These are phyloP conservation scores for Thysanoteuthis rhombus DNA, from an alignment of 2,888 invertebrate species.

Conservation along the genomic window DNA sequence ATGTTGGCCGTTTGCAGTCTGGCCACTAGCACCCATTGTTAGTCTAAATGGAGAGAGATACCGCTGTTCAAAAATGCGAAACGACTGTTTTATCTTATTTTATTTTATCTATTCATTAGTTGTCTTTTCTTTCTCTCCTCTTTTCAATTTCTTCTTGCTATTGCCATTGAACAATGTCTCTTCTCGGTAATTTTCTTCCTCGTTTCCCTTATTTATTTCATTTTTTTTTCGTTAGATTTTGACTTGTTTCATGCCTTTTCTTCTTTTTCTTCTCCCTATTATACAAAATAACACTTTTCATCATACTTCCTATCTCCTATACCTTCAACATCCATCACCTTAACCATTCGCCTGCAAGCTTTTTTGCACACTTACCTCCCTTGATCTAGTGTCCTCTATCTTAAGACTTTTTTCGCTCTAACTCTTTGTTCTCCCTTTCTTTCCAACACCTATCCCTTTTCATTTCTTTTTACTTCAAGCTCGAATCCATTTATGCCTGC, in stretches of 20 bases:
- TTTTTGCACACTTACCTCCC: neutral
- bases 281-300: neutral
- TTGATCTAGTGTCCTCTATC: neutral
- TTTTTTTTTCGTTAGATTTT: neutral
- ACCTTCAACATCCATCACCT: neutral
- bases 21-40: conserved; percentile 1
- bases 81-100: neutral
- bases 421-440: neutral
- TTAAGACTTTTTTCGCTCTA: neutral
- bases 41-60: neutral
- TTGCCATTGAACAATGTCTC: neutral
- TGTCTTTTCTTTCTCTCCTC: neutral
- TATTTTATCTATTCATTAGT: neutral
- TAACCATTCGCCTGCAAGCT: neutral
- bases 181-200: neutral
- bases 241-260: neutral
- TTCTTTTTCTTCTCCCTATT: neutral
- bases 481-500: neutral
- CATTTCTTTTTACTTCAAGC: neutral
- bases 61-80: neutral
- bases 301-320: neutral
- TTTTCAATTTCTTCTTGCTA: neutral
- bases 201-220: neutral
- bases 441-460: neutral
- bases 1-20: neutral